A percentile compares a stretch with the other conserved stretches of the same genome.
phyloP scores from a whole-genome alignment of 2,113 vertebrate genomes.

The Vanacampus margaritifer region DNA sequence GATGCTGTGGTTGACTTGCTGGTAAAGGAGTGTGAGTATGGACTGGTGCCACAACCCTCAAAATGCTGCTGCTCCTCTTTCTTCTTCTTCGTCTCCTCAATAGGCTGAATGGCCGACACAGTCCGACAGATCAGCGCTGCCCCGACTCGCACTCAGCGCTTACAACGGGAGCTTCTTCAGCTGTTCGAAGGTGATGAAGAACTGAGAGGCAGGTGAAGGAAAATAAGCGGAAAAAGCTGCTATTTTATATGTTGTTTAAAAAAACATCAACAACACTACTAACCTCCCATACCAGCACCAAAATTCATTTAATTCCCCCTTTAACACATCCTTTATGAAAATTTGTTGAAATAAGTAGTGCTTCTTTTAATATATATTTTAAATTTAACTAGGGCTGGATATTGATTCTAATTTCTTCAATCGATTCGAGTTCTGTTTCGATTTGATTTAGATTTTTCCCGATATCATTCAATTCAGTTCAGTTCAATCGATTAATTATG shows the following conservation, averaged over 20 bases:
- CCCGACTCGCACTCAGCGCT: constrained; percentile 15
- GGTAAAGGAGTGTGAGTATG: constrained; percentile 1
- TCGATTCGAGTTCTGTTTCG: too few relatives aligned
- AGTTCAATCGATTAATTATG: too few relatives aligned
- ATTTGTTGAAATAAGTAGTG: neutral
- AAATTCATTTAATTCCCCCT: neutral
- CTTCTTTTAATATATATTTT: too few relatives aligned
- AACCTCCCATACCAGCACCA: neutral
- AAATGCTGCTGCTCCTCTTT: neutral
- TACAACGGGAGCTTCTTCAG: constrained; percentile 91
- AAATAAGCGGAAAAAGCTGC: neutral
- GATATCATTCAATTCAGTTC: too few relatives aligned
- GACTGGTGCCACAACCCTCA: neutral
- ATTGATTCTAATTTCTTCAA: too few relatives aligned
- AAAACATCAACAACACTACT: too few relatives aligned
- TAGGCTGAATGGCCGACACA: constrained; percentile 27
- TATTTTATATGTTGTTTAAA: too few relatives aligned
- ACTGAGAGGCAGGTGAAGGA: constrained; percentile 80
- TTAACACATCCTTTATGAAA: neutral
- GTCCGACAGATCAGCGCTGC: constrained; percentile 11
- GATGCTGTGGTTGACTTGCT: constrained; percentile 1
- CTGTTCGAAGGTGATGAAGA: constrained; percentile 97
- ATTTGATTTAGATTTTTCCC: too few relatives aligned
- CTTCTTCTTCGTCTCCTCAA: constrained; percentile 11
- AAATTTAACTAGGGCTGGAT: too few relatives aligned